Evolutionary conservation across 2,113 vertebrate species (phyloP), one percentile per base, ranked within the genome.

Genomic region (Centropus bengalensis): DNA sequence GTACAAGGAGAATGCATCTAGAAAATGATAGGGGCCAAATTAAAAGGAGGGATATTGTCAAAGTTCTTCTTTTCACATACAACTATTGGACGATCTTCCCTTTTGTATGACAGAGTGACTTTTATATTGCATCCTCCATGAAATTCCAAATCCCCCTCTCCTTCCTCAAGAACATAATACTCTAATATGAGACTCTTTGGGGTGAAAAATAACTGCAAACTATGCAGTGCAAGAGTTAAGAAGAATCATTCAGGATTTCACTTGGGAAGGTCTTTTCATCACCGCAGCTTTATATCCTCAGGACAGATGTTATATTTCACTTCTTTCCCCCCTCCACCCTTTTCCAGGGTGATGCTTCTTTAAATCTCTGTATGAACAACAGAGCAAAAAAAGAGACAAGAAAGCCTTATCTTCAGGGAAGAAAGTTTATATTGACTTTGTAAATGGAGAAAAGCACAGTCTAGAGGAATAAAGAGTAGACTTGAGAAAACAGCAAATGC

Each of bases 401-500:
- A 66, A 81, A 60, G 4, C 14, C 11, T 51, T 82, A 24, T 42
- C 26, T 79, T 59, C 62, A 6, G 14, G 15, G 4, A 36, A 54
- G 51, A 51, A 71, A 68, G 52, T 92, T 77, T 28, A 5, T 87
- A 60, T 38, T 74, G 59, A 71, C 69, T 76, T 58, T 66, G 60
- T 77, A 90, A 95, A 58, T 7, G 12, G 23, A 86, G 54, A 86
- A 52, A 3, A 81, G 10, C 1, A 1, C 26, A 64, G 60, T 83
- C 59, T 33, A 66, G 49, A 59, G 73, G 32, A 77, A 5, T 44
- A 74, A 86, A 82, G 28, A 86, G 73, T 32, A 93, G 55, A 76
- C 24, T 47, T 83, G 73, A 92, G 59, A 92, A 90, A 94, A 91
- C 12, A 74, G 40, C 63, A 89, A 82, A 91, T 40, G n/a, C 9